Evolutionary conservation across 2,797 vertebrate genomes (phyloP).

Genomic region (Micropoecilia bifurca): DNA sequence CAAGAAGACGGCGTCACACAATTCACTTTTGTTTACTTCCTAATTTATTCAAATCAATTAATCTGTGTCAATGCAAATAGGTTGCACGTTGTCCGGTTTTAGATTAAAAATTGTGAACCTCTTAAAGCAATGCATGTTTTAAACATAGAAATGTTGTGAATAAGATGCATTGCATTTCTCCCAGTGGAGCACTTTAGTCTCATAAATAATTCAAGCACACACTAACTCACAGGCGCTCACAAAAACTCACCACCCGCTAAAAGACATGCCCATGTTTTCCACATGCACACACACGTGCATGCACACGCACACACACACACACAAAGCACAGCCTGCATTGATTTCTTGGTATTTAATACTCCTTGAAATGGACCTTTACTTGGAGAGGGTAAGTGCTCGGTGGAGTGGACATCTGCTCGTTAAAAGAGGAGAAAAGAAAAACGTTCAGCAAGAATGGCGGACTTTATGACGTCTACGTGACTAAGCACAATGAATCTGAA

Average conservation of each 20-base stretch:
- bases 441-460: not conserved
- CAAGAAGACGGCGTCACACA: not conserved
- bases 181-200: conserved; percentile 71
- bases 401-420: conserved; percentile 35
- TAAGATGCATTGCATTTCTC: conserved; percentile 64
- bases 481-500: conserved; percentile 24
- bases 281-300: conserved; percentile 11
- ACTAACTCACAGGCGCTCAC: conserved; percentile 48
- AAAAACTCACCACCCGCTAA: conserved; percentile 40
- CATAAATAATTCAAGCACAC: conserved; percentile 72
- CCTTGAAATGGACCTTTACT: conserved; percentile 55
- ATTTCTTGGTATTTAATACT: conserved; percentile 55
- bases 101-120: conserved; percentile 35
- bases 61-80: not conserved
- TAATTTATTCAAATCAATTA: not conserved
- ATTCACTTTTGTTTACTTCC: not conserved
- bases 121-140: conserved; percentile 50
- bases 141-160: conserved; percentile 61
- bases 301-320: conserved; percentile 5
- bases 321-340: conserved; percentile 44
- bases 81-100: conserved; percentile 17
- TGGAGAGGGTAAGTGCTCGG: conserved; percentile 51
- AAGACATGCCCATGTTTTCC: conserved; percentile 24
- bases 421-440: conserved; percentile 9
- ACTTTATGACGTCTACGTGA: conserved; percentile 24